A percentile compares a stretch with the other conserved stretches of the same genome.
Conservation (phyloP, 2,797 vertebrate species). For the Aythya fuligula region DNA sequence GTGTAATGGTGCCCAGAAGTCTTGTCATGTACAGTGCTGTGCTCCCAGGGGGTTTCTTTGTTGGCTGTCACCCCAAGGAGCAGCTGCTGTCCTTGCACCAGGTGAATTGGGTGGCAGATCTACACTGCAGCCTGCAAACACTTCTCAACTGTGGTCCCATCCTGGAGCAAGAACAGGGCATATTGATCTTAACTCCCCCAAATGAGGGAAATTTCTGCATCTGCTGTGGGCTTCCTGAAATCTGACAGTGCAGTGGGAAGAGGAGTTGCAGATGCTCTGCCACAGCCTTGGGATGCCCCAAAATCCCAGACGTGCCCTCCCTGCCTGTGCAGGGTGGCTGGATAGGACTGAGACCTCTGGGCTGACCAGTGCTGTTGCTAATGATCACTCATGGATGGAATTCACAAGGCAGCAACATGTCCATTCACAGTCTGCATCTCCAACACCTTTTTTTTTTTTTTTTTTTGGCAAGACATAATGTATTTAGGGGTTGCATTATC, state of each 20-base stretch:
- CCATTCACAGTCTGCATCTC: neutral
- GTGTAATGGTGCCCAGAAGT: neutral
- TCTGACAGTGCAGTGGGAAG: rapidly evolving
- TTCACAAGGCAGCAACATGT: neutral
- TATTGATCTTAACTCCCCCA: neutral
- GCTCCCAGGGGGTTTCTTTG: neutral
- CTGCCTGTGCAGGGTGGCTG: neutral
- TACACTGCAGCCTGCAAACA: neutral
- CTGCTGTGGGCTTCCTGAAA: neutral
- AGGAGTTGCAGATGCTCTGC: neutral
- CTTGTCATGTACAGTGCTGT: too few species aligned
- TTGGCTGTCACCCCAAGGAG: rapidly evolving
- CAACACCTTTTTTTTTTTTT: too few species aligned
- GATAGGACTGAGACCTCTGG: rapidly evolving
- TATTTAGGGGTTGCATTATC: neutral
- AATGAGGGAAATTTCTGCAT: neutral
- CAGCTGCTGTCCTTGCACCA: rapidly evolving
- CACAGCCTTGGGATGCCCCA: neutral
- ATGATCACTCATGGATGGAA: neutral
- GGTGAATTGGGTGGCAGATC: neutral
- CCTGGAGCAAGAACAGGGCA: neutral
- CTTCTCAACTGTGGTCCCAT: neutral
- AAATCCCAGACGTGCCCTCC: neutral
- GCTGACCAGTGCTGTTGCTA: neutral
- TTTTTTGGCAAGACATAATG: neutral